Base-by-base conservation (phyloP, 1,140 invertebrate genomes). In the Dendroctonus valens region DNA sequence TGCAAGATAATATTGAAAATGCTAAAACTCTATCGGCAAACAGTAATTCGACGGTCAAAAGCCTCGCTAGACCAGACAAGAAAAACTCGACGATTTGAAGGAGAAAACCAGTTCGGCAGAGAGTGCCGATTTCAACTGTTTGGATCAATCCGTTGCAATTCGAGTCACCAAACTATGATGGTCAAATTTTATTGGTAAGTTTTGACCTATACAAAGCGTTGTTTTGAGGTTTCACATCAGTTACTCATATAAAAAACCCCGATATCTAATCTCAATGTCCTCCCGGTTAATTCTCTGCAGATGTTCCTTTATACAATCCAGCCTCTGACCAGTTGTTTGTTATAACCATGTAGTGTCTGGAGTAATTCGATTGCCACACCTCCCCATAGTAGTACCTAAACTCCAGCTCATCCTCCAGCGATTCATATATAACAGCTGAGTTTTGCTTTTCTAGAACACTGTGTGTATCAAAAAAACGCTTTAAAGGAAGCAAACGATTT, bases 1-100 rank as follows among this genome's bases (percentile, higher is more conserved):
- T 85, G 7, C 83, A 83, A 66, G 83, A 84, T 55, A 81, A 81
- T 59, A 74, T 77, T 6, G 76, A 81, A 64, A 69, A 68, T 11
- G 75, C 64, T 12, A 72, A 65, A 65, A 14, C 64, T 37, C 62
- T 57, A 40, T 59, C 64, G 2, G 41, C 55, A 39, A 64, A 11
- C 48, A 68, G 39, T 14, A 55, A 53, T 41, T 38, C 57, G 4
- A 42, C 37, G 8, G 38, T 48, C 6, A 58, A 59, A 59, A 52
- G 38, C 6, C 9, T 40, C 7, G 41, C 54, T 5, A 61, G 55
- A 55, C 39, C 58, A 55, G 6, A 37, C 39, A 69, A 65, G 38
- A 70, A 53, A 9, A 69, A 64, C 52, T 54, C 15, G 41, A 54
- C 59, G 61, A 65, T 41, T 54, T 61, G 40, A 67, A 44, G 37